Base-by-base conservation (phyloP, 2,888 invertebrate genomes). In the Acleris cristana region DNA sequence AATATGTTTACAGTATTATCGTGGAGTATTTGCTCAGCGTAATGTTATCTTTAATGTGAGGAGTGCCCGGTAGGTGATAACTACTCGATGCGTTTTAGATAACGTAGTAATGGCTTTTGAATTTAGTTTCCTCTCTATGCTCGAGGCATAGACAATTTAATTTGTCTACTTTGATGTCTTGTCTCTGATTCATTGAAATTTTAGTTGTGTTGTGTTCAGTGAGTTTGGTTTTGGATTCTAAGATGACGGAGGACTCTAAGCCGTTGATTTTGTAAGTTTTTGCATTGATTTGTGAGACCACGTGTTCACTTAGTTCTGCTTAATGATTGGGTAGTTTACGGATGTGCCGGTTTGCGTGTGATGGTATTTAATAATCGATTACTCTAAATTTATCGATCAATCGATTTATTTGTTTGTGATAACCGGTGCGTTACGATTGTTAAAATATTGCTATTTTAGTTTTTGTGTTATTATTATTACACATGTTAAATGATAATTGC, bases 231-330 rank as follows among this genome's bases (percentile, higher is more conserved):
- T 53, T 55, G 49, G 54, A 55, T 55, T 40, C 49, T 53, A 79
- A 72, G 69, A 90, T 87, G 87, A 77, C 79, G 4, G 87, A 84
- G 49, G 80, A 87, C 64, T 78, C 72, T 51, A 85, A 85, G 58
- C 89, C 90, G 2, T 74, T 90, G 56, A 65, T 90, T 51, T 76
- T 82, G 90, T 90, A 76, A 90, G 90, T 89, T 70, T 63, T 62
- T 65, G 8, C 44, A 18, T 53, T 66, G 34, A 34, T 51, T 48
- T 34, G 19, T 23, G 5, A 48, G 63, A 10, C 34, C 34, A 34
- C 34, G 34, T 34, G 34, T 34, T 34, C 0, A 26, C 12, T 34
- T 10, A 2, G 12, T 2, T 34, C 34, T 34, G 12, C 12, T 34
- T 10, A 12, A 34, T 34, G 34, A 34, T 34, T 12, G 34, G 12